Evolutionary conservation across 2,888 invertebrate genomes (phyloP), one percentile per base, ranked within the genome.

Genomic region (Rhamnusium bicolor): DNA sequence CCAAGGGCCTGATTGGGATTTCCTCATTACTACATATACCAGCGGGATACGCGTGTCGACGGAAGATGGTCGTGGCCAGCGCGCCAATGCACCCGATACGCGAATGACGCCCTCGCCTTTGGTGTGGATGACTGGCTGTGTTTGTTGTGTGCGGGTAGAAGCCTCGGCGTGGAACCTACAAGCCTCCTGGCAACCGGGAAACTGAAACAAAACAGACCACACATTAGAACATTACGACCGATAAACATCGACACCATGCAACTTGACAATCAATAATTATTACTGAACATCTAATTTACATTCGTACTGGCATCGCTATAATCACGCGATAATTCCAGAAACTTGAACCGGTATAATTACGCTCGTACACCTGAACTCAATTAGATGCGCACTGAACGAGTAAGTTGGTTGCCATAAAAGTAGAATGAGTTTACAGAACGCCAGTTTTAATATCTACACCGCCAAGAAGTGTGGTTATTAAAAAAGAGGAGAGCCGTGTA

Each of bases 11-110:
- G 90, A 90, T 62, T 90, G 90, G 47, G 91, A 90, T 78, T 92
- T 91, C 32, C 93, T 89, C 92, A 93, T 93, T 73, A 93, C 92
- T 32, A 93, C 93, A 88, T 93, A 93, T 54, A 93, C 92, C 54
- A 92, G 86, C 16, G 92, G 92, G 12, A 90, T 89, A n/a, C 89
- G 88, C 29, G 90, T 87, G 70, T 86, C 84, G 62, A 91, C 89
- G 19, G 91, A 91, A 0, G 91, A 89, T 27, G 92, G 92, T 12
- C 92, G 90, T 14, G 92, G 92, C 92, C 92, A 92, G 79, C 91
- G 90, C 10, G 92, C 92, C 49, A 91, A 88, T 60, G 92, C 91
- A 32, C 92, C 92, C 62, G 90, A 90, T 58, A 93, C 90, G 77
- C 91, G 89, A 87, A 93, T 91, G 54, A 93, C 92, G 51, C 92